phyloP scores from a whole-genome alignment of 2,113 vertebrate genomes.

The Nymphicus hollandicus region DNA sequence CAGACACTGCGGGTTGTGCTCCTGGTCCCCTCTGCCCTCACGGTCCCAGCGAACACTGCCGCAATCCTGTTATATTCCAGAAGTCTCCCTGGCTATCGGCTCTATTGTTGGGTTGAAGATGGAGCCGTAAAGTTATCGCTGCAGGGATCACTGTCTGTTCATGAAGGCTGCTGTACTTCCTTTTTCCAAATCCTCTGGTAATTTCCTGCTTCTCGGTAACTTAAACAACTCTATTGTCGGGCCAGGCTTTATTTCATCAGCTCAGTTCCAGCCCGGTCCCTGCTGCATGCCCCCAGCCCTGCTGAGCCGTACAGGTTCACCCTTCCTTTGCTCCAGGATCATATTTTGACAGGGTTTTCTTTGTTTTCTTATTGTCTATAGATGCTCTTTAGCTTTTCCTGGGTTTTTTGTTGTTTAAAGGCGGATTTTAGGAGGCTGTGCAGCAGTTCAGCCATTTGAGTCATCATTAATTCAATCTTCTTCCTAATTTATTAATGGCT shows the following conservation, averaged over 20 bases:
- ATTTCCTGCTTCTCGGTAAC: slow-evolving; percentile 42
- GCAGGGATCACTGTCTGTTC: background rate
- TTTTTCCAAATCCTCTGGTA: background rate
- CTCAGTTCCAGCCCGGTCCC: background rate
- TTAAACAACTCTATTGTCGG: background rate
- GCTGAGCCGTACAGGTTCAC: background rate
- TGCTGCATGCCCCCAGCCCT: background rate
- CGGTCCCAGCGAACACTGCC: rapidly evolving
- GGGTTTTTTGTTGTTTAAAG: background rate
- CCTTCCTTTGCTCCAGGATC: background rate
- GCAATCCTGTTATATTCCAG: background rate
- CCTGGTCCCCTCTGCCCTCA: background rate
- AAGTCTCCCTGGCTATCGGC: background rate
- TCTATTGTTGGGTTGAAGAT: background rate
- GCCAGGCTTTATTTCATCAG: background rate
- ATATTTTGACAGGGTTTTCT: background rate
- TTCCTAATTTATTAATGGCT: slow-evolving; percentile 67
- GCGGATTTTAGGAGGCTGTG: slow-evolving; percentile 12
- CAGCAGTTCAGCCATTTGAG: slow-evolving; percentile 40
- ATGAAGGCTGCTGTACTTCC: background rate
- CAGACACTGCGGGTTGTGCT: rapidly evolving
- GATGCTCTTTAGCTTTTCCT: background rate
- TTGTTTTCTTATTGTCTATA: slow-evolving; percentile 7
- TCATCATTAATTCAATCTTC: slow-evolving; percentile 65
- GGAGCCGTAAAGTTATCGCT: background rate